A percentile compares a stretch with the other conserved stretches of the same genome.
Evolutionary conservation across 2,888 invertebrate genomes (phyloP).

Genomic region (Napeogenes sylphis): DNA sequence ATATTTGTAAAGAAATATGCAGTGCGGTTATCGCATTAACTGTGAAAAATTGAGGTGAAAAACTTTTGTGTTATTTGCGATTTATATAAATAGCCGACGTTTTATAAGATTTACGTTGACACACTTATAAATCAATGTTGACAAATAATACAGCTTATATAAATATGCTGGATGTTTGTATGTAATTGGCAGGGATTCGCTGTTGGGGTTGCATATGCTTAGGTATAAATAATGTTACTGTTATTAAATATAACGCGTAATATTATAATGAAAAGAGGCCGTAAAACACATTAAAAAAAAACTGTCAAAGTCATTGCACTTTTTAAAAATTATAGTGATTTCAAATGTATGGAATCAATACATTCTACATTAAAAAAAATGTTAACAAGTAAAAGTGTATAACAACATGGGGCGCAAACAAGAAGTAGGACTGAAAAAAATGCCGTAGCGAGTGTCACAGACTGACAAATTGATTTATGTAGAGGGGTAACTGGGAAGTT

Average conservation of each 20-base stretch:
- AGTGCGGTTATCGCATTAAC: constrained; percentile 12
- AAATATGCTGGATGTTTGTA: not conserved
- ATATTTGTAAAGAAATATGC: constrained; percentile 24
- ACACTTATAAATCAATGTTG: not conserved
- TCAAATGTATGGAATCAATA: too few relatives aligned
- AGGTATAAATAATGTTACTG: too few relatives aligned
- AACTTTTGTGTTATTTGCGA: constrained; percentile 12
- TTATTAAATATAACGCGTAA: too few relatives aligned
- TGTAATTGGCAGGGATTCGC: not conserved
- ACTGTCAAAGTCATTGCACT: too few relatives aligned
- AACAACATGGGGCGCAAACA: constrained; percentile 9
- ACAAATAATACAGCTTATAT: constrained; percentile 4
- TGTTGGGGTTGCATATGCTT: not conserved
- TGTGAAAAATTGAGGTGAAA: constrained; percentile 25
- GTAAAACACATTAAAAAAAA: not conserved
- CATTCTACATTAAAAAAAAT: not conserved
- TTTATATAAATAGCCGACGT: constrained; percentile 10
- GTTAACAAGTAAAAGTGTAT: constrained; percentile 11
- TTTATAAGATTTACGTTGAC: constrained; percentile 16
- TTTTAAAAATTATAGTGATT: not conserved
- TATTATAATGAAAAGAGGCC: too few relatives aligned
- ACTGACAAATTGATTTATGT: constrained; percentile 75
- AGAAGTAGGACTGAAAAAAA: constrained; percentile 23
- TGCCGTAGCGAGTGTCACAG: constrained; percentile 25
- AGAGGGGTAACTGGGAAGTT: constrained; percentile 32